Conservation (phyloP, 1,140 invertebrate genomes). For the Drosophila asahinai region DNA sequence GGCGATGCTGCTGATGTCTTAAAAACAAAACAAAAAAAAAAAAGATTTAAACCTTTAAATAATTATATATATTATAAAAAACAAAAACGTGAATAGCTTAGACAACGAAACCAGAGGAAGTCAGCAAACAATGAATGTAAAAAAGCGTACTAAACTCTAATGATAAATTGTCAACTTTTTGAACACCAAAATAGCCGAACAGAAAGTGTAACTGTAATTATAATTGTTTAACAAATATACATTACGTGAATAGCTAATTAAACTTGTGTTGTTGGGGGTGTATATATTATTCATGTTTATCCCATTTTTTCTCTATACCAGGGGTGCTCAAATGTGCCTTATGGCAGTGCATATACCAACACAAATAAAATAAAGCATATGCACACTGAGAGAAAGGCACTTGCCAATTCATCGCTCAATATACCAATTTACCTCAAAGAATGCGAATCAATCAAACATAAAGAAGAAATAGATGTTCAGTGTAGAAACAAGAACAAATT, state of each 20-base stretch:
- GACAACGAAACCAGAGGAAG: constrained; percentile 18
- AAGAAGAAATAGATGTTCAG: too few species aligned
- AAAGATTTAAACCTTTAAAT: constrained; percentile 18
- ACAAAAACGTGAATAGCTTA: constrained; percentile 31
- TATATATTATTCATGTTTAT: too few species aligned
- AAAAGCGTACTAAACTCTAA: constrained; percentile 37
- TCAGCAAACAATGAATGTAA: constrained; percentile 47
- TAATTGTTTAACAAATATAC: constrained; percentile 72
- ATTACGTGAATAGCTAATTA: constrained; percentile 64
- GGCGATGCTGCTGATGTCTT: constrained; percentile 42
- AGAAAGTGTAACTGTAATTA: constrained; percentile 53
- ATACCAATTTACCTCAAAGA: too few species aligned
- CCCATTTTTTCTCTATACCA: too few species aligned
- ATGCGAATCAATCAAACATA: too few species aligned
- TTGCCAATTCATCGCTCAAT: too few species aligned
- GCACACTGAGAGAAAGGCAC: too few species aligned
- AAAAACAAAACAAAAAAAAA: constrained; percentile 11
- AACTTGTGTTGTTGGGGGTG: background rate
- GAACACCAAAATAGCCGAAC: constrained; percentile 46
- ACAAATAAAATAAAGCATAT: too few species aligned
- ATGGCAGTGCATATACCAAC: too few species aligned
- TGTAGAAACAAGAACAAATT: too few species aligned
- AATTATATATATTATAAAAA: constrained; percentile 24
- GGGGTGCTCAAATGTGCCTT: too few species aligned
- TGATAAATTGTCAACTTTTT: constrained; percentile 42